phyloP scores from a whole-genome alignment of 2,797 vertebrate species.

The Xenentodon cancila region DNA sequence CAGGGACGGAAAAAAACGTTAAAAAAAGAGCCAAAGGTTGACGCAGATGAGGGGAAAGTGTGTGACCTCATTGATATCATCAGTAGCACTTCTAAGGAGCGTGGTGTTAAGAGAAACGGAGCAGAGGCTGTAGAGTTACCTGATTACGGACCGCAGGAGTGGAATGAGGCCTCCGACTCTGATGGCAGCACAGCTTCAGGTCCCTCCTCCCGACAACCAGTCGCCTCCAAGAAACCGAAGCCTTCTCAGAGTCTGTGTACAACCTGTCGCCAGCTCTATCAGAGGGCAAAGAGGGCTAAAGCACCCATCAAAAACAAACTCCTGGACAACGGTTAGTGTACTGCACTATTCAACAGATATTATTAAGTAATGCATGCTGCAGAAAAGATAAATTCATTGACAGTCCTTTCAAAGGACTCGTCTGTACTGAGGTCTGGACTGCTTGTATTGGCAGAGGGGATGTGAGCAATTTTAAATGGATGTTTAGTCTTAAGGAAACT shows the following conservation, averaged over 20 bases:
- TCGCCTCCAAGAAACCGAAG: background rate
- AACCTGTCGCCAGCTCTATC: constrained; percentile 49
- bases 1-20: background rate
- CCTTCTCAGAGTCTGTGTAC: constrained; percentile 37
- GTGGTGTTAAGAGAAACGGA: background rate
- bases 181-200: constrained; percentile 58
- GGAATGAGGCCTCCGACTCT: constrained; percentile 25
- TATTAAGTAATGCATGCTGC: background rate
- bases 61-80: constrained; percentile 46
- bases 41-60: background rate
- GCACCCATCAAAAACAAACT: constrained; percentile 35
- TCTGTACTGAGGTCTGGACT: background rate
- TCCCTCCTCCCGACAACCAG: constrained; percentile 18
- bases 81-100: background rate
- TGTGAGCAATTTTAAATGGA: no score
- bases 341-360: background rate
- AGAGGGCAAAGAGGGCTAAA: constrained; percentile 52
- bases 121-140: background rate
- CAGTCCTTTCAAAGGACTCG: no score
- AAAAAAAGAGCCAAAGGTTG: background rate
- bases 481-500: no score
- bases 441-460: background rate
- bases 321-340: constrained; percentile 55
- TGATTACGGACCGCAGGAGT: constrained; percentile 27
- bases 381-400: background rate